Percentiles rank a stretch among this genome's conserved stretches.
phyloP scores from a whole-genome alignment of 2,888 invertebrate genomes.

The Oligia latruncula region DNA sequence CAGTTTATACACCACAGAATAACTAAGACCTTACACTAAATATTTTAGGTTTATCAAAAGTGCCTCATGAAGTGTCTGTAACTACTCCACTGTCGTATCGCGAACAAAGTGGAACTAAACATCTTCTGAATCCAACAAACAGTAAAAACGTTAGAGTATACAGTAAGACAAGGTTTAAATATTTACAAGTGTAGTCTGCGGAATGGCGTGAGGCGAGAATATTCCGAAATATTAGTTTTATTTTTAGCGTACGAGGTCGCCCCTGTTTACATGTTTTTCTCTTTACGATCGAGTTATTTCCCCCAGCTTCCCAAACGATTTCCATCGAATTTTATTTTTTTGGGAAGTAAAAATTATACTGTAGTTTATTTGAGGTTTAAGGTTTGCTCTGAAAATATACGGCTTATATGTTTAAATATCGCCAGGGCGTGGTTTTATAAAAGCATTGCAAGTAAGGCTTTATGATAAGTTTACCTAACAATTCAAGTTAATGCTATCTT shows the following conservation, averaged over 20 bases:
- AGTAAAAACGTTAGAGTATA: slow-evolving; percentile 11
- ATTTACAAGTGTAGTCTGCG: slow-evolving; percentile 74
- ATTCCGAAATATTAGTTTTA: slow-evolving; percentile 83
- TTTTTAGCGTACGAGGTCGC: slow-evolving; percentile 85
- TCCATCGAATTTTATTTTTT: slow-evolving; percentile 41
- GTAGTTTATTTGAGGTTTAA: slow-evolving; percentile 23
- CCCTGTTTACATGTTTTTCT: slow-evolving; percentile 86
- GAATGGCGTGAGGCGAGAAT: slow-evolving; percentile 76
- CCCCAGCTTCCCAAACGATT: slow-evolving; percentile 63
- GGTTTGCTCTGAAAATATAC: slow-evolving; percentile 14
- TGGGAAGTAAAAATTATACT: slow-evolving; percentile 9
- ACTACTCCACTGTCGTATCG: not conserved
- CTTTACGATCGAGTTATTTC: slow-evolving; percentile 80
- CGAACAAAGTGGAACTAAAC: not conserved
- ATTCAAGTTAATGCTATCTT: not conserved
- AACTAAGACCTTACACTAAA: too few species aligned
- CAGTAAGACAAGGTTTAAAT: slow-evolving; percentile 67
- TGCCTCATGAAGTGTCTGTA: not conserved
- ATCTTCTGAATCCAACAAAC: slow-evolving; percentile 1
- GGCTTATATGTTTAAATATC: not conserved
- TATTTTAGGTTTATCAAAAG: not conserved
- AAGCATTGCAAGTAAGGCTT: not conserved
- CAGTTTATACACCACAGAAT: too few species aligned
- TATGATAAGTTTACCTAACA: not conserved
- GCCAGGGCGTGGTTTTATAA: not conserved